Conservation (phyloP, 1,140 invertebrate species). For the Dendrolimus kikuchii region DNA sequence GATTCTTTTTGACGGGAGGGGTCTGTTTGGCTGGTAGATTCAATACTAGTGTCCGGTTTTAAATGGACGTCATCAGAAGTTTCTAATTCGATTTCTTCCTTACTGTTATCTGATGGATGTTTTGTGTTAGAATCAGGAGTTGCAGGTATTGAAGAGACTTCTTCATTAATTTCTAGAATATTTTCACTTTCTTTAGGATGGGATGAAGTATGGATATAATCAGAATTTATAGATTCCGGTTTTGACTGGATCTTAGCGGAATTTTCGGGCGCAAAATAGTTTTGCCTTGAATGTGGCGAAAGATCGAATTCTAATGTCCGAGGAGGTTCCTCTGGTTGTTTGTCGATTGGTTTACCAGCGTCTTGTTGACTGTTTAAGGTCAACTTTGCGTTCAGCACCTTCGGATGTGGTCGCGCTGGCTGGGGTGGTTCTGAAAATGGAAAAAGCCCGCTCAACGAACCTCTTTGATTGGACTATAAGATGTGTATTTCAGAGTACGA, state of each 20-base stretch:
- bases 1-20: too few species aligned
- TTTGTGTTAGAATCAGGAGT: too few species aligned
- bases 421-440: slow-evolving; percentile 39
- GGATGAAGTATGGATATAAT: too few species aligned
- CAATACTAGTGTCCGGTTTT: too few species aligned
- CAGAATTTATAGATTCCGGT: too few species aligned
- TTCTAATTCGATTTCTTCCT: too few species aligned
- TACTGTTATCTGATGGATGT: too few species aligned
- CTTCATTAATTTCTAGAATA: too few species aligned
- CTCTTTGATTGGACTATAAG: slow-evolving; percentile 26
- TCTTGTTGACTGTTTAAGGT: slow-evolving; percentile 1
- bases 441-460: slow-evolving; percentile 43
- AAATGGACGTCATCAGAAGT: too few species aligned
- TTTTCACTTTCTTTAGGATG: too few species aligned
- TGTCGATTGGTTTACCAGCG: slow-evolving; percentile 1
- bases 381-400: slow-evolving; percentile 15
- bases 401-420: slow-evolving; percentile 20
- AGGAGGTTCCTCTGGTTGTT: slow-evolving; percentile 1
- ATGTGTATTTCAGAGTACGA: neutral
- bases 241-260: neutral
- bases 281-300: slow-evolving; percentile 10
- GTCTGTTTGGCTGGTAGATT: too few species aligned
- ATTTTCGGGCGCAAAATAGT: slow-evolving; percentile 4
- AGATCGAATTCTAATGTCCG: slow-evolving; percentile 13
- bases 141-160: too few species aligned